Percentiles rank a stretch among this genome's conserved stretches.
These are phyloP conservation scores for Halisarca cf. caerulea DNA, from an alignment of 37 sponge, comb jelly and placozoan species.

Conservation along the genomic window DNA sequence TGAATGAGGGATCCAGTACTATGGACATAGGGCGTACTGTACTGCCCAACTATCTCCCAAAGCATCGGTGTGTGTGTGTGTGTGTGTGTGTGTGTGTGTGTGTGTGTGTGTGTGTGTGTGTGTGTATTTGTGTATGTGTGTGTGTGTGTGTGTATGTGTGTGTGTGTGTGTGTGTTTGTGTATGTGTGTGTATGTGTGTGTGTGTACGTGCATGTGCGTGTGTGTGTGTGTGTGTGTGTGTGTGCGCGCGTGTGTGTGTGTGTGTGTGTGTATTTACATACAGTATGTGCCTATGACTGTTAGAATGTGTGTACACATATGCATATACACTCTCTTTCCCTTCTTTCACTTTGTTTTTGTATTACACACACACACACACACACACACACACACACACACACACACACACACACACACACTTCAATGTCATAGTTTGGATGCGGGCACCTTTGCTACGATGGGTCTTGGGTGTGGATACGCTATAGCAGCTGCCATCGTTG, in stretches of 20 bases:
- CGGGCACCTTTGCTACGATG: slow-evolving; percentile 96
- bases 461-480: slow-evolving; percentile 92
- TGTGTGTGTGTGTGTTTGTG: no score
- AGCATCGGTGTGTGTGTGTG: slow-evolving; percentile 55
- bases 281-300: no score
- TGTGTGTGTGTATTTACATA: no score
- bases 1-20: slow-evolving; percentile 90
- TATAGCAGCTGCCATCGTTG: slow-evolving; percentile 76
- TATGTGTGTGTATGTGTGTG: no score
- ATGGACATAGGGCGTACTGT: slow-evolving; percentile 95
- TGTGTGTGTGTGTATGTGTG: no score
- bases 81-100: not conserved
- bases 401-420: slow-evolving; percentile 25
- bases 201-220: no score
- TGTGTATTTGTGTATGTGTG: no score
- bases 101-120: no score
- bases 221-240: no score
- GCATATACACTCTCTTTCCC: not conserved
- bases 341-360: no score
- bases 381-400: slow-evolving; percentile 35
- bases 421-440: slow-evolving; percentile 73
- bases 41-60: slow-evolving; percentile 52
- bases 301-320: slow-evolving; percentile 16
- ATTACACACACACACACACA: slow-evolving; percentile 24
- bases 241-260: no score